phyloP scores from a whole-genome alignment of 2,797 vertebrate genomes.

The Pelochelys cantorii region DNA sequence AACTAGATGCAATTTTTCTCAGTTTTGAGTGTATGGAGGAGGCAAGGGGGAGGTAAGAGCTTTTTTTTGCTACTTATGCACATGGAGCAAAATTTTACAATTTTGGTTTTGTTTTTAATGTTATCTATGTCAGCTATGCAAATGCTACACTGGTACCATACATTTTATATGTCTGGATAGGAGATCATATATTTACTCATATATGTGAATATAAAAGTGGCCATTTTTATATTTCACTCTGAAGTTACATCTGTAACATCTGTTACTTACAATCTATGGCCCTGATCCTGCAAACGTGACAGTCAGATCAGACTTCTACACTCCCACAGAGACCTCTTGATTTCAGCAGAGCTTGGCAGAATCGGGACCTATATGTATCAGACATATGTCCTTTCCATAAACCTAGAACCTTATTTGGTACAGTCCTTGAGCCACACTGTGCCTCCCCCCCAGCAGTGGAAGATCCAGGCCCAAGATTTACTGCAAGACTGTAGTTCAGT shows the following conservation, averaged over 20 bases:
- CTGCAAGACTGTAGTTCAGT: background rate
- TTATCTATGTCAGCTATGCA: background rate
- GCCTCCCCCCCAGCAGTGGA: background rate
- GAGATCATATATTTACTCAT: background rate
- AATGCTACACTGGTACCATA: background rate
- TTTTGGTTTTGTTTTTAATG: background rate
- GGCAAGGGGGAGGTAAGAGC: background rate
- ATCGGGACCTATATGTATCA: background rate
- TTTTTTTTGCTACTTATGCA: background rate
- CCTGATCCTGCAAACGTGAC: background rate
- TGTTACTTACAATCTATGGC: background rate
- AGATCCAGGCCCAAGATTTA: background rate
- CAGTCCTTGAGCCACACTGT: background rate
- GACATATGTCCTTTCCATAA: background rate
- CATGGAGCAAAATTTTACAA: background rate
- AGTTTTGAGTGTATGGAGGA: background rate
- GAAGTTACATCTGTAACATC: background rate
- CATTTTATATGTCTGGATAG: background rate
- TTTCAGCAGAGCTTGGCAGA: background rate
- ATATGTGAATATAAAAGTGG: background rate
- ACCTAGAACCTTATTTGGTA: background rate
- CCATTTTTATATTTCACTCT: background rate
- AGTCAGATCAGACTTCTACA: background rate
- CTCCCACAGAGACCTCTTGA: too few species aligned
- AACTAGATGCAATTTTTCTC: background rate